Conservation (phyloP, 2,113 vertebrate species). For the Oryzias javanicus region DNA sequence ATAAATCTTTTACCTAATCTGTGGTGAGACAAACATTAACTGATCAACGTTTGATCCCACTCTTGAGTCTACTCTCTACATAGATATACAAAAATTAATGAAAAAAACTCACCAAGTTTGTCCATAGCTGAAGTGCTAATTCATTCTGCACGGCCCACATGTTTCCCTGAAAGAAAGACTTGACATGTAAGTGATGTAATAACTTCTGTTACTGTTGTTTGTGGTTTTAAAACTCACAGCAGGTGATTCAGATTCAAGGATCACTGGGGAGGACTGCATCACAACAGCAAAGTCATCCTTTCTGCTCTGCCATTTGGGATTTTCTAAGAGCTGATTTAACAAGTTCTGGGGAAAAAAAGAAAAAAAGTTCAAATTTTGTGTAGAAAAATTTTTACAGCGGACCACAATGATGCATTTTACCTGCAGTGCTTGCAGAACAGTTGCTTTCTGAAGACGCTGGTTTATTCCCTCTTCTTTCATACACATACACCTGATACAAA, state of each 20-base stretch:
- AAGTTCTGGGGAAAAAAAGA: conserved; percentile 53
- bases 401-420: conserved; percentile 40
- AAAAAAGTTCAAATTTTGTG: too few relatives aligned
- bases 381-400: too few relatives aligned
- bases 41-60: conserved; percentile 7
- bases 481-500: conserved; percentile 45
- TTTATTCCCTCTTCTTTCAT: conserved; percentile 13
- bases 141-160: conserved; percentile 22
- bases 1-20: conserved; percentile 39
- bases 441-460: conserved; percentile 39
- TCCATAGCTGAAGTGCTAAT: conserved; percentile 66
- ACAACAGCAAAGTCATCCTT: conserved; percentile 78
- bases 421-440: conserved; percentile 63
- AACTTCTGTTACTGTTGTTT: conserved; percentile 4
- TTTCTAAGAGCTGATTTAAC: conserved; percentile 57
- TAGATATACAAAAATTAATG: too few relatives aligned
- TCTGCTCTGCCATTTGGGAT: conserved; percentile 50
- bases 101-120: conserved; percentile 59
- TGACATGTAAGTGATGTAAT: conserved; percentile 7
- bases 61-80: background rate
- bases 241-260: conserved; percentile 30
- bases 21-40: background rate
- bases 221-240: background rate
- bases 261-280: conserved; percentile 74
- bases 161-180: conserved; percentile 37